Percentiles rank a stretch among this genome's conserved stretches.
Conservation (phyloP, 2,888 invertebrate genomes). For the Ecliptopera silaceata region DNA sequence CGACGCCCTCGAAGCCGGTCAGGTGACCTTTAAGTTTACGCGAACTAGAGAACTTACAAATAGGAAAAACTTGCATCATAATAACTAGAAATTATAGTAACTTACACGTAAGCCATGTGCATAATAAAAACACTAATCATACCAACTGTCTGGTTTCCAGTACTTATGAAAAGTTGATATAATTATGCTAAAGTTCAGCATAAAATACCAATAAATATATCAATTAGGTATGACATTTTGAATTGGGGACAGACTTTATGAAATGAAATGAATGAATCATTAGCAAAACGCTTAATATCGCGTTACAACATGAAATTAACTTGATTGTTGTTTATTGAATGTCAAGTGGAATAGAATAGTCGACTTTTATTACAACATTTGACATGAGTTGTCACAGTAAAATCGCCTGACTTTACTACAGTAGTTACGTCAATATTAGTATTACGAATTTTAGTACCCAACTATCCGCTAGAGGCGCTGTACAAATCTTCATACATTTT, state of each 20-base stretch:
- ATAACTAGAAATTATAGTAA: constrained; percentile 14
- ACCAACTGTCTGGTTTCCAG: not conserved
- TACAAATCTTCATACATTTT: too few species aligned
- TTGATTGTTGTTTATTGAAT: constrained; percentile 8
- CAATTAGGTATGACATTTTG: constrained; percentile 32
- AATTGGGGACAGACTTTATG: constrained; percentile 12
- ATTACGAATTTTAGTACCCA: too few species aligned
- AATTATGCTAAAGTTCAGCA: constrained; percentile 20
- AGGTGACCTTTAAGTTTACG: constrained; percentile 69
- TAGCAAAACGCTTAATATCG: constrained; percentile 10
- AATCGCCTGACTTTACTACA: too few species aligned
- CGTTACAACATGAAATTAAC: not conserved
- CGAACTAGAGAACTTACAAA: constrained; percentile 40
- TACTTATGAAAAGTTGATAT: constrained; percentile 10
- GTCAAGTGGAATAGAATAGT: not conserved
- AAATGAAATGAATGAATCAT: constrained; percentile 12
- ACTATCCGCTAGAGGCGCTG: too few species aligned
- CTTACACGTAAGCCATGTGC: constrained; percentile 19
- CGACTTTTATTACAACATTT: not conserved
- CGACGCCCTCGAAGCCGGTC: constrained; percentile 64
- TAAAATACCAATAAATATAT: constrained; percentile 24
- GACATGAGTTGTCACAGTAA: too few species aligned
- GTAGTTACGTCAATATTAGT: too few species aligned
- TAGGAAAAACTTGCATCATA: constrained; percentile 26
- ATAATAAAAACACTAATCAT: constrained; percentile 20